A percentile compares a stretch with the other conserved stretches of the same genome.
Conservation (phyloP, 1,140 invertebrate genomes). For the Magallana gigas region DNA sequence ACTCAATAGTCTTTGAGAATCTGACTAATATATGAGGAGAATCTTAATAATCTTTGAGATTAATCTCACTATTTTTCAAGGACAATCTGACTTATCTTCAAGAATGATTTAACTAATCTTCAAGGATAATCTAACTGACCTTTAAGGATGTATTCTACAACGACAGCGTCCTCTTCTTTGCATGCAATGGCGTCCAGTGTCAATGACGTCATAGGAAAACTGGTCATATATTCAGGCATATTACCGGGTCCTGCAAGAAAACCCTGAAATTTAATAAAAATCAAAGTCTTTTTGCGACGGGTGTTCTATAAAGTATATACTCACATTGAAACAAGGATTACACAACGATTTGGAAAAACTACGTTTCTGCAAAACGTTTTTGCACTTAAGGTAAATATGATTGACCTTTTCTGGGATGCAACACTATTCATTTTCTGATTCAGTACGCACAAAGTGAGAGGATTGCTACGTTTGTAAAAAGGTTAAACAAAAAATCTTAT, state of each 20-base stretch:
- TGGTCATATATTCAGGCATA: conserved; percentile 73
- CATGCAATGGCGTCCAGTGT: conserved; percentile 77
- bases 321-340: too few species aligned
- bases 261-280: background rate
- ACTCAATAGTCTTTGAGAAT: too few species aligned
- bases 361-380: too few species aligned
- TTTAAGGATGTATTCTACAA: conserved; percentile 76
- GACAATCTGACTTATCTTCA: too few species aligned
- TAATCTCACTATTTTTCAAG: too few species aligned
- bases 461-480: background rate
- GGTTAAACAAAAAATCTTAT: background rate
- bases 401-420: background rate
- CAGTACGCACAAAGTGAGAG: background rate
- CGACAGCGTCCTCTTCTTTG: conserved; percentile 75
- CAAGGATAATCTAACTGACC: conserved; percentile 56
- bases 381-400: too few species aligned
- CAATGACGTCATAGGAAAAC: conserved; percentile 69
- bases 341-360: too few species aligned
- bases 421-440: background rate
- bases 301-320: too few species aligned
- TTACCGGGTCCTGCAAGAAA: conserved; percentile 52
- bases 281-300: background rate
- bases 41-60: too few species aligned
- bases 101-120: too few species aligned
- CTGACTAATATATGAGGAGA: too few species aligned